Percentiles rank a stretch among this genome's conserved stretches.
These are phyloP conservation scores for Eudemis profundana DNA, from an alignment of 2,888 invertebrate genomes.

Conservation along the genomic window DNA sequence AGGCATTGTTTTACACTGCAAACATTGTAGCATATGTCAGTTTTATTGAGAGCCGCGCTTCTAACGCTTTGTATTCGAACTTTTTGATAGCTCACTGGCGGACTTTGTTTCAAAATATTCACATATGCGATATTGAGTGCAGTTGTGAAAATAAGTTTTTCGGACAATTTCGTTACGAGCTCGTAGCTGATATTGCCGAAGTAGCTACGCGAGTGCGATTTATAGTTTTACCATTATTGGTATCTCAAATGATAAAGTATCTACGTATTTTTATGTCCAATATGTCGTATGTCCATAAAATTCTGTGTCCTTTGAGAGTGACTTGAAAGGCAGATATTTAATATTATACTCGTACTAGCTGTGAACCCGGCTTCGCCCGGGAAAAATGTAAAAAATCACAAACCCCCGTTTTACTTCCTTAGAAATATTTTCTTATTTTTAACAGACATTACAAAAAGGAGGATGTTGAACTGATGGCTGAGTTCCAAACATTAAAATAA, in stretches of 20 bases:
- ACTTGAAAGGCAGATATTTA: neutral
- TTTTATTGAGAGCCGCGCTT: conserved; percentile 1
- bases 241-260: conserved; percentile 1
- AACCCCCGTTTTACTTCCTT: no score
- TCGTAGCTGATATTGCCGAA: neutral
- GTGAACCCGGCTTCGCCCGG: no score
- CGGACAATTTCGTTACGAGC: neutral
- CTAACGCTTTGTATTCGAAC: conserved; percentile 6
- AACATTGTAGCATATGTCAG: conserved; percentile 5
- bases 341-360: no score
- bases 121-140: neutral
- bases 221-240: conserved; percentile 18
- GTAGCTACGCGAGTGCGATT: neutral
- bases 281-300: neutral
- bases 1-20: conserved; percentile 6
- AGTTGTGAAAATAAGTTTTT: neutral
- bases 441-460: no score
- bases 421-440: no score
- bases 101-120: neutral
- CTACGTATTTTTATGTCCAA: conserved; percentile 20
- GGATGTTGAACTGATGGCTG: no score
- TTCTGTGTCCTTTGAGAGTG: neutral
- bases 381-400: no score
- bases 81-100: neutral
- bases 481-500: no score